Evolutionary conservation across 1,140 invertebrate genomes (phyloP).

Genomic region (Homalodisca vitripennis): DNA sequence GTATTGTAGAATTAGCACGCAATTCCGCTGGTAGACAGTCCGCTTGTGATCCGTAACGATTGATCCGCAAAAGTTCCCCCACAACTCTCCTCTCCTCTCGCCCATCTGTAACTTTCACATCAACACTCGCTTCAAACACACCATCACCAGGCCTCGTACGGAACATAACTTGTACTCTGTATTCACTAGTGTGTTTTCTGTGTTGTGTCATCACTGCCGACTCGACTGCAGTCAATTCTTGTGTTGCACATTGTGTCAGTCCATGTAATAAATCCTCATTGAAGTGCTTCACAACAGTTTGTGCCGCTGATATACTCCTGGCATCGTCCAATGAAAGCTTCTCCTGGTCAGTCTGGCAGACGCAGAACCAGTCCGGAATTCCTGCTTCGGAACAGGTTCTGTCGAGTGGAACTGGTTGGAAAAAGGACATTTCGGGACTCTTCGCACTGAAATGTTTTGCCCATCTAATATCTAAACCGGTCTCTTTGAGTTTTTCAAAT

Average conservation of each 20-base stretch:
- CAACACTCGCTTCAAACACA: constrained; percentile 39
- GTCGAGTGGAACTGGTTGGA: constrained; percentile 42
- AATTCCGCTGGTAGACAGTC: constrained; percentile 35
- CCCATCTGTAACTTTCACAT: background rate
- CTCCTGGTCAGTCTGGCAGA: constrained; percentile 46
- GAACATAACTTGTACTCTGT: constrained; percentile 36
- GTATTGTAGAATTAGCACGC: constrained; percentile 33
- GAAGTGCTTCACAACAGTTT: constrained; percentile 59
- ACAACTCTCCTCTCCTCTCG: constrained; percentile 19
- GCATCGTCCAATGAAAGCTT: constrained; percentile 32
- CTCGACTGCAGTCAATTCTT: constrained; percentile 33
- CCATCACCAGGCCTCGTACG: constrained; percentile 36
- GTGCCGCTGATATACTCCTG: constrained; percentile 48
- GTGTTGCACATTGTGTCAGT: constrained; percentile 55
- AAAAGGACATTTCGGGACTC: constrained; percentile 39
- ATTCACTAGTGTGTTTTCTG: constrained; percentile 15
- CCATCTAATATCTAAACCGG: constrained; percentile 44
- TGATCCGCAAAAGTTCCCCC: constrained; percentile 38
- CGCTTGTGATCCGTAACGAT: constrained; percentile 39
- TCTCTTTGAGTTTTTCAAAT: constrained; percentile 50
- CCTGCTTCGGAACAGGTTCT: constrained; percentile 52
- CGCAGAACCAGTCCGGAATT: constrained; percentile 53
- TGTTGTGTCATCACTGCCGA: constrained; percentile 25
- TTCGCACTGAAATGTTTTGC: constrained; percentile 34
- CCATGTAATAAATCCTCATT: constrained; percentile 57